Conservation (phyloP, 2,113 vertebrate genomes). For the Vulpes ferrilata region DNA sequence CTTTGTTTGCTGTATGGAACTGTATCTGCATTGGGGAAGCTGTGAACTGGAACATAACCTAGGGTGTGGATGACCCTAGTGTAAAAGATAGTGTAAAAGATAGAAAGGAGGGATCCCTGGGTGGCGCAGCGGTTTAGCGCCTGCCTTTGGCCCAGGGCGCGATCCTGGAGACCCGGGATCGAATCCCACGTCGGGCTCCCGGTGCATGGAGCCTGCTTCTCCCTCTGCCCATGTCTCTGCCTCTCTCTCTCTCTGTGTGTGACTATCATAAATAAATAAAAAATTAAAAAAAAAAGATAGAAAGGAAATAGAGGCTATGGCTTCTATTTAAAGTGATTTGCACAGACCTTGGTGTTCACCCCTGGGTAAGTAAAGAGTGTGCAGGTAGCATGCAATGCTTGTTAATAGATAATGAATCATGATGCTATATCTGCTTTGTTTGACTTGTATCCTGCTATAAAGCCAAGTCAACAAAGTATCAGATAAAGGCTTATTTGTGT, state of each 20-base stretch:
- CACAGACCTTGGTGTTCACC: neutral
- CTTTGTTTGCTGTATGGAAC: neutral
- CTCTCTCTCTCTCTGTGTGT: too few relatives aligned
- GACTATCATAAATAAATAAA: too few relatives aligned
- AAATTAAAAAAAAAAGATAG: neutral
- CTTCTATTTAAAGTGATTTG: neutral
- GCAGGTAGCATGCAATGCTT: neutral
- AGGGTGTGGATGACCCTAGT: neutral
- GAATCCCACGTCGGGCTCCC: too few relatives aligned
- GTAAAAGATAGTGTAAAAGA: neutral
- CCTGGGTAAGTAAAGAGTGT: neutral
- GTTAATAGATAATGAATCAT: neutral
- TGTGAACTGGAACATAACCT: neutral
- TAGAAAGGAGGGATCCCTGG: neutral
- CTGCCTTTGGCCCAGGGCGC: too few relatives aligned
- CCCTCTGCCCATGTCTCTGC: too few relatives aligned
- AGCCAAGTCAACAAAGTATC: slow-evolving; percentile 18
- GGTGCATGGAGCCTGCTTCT: too few relatives aligned
- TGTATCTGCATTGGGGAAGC: neutral
- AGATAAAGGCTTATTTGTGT: neutral
- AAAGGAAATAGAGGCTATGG: neutral
- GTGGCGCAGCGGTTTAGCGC: too few relatives aligned
- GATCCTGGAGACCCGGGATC: too few relatives aligned
- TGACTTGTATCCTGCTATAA: neutral
- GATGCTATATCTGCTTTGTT: neutral